Evolutionary conservation across 2,888 invertebrate genomes (phyloP), one percentile per base, ranked within the genome.

Genomic region (Philonicus albiceps): DNA sequence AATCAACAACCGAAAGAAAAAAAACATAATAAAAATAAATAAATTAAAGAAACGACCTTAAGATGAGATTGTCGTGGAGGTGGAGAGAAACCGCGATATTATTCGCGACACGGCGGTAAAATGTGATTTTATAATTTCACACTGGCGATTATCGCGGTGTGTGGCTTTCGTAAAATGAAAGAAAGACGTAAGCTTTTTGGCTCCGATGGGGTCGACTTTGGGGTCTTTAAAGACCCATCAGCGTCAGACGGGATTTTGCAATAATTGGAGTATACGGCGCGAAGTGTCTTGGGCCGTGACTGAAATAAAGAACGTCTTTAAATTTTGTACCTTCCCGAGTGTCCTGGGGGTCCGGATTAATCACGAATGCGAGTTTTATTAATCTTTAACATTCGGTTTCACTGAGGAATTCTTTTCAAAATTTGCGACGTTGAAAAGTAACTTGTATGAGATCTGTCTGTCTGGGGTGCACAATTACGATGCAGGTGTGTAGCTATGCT

Each of bases 81-180:
- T 2, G 64, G 64, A 8, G 22, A 55, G 55, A 64, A 81, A n/a
- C 16, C 40, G 40, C 49, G 49, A 3, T n/a, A 49, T n/a, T n/a
- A 49, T n/a, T 55, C 31, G 81, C 81, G 81, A 81, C 81, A 81
- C 49, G 55, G 53, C 27, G 55, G 81, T 34, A 81, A 80, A 81
- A 64, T 81, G 81, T 81, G 81, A 81, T 81, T n/a, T n/a, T 81
- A 81, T 81, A 81, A 81, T 81, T 81, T 81, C 80, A 80, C 80
- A 80, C 80, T 30, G 64, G 1, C 22, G 81, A 81, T 81, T 81
- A 55, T 81, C 81, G 81, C 81, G 30, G 81, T 81, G 81, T 81
- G 81, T 81, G 81, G 81, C 81, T 81, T 81, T 64, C 27, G 64
- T 64, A 19, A n/a, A 13, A 55, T 53, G 81, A 78, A 78, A 49